Conservation (phyloP, 2,797 vertebrate species). For the Clarias laeviceps region DNA sequence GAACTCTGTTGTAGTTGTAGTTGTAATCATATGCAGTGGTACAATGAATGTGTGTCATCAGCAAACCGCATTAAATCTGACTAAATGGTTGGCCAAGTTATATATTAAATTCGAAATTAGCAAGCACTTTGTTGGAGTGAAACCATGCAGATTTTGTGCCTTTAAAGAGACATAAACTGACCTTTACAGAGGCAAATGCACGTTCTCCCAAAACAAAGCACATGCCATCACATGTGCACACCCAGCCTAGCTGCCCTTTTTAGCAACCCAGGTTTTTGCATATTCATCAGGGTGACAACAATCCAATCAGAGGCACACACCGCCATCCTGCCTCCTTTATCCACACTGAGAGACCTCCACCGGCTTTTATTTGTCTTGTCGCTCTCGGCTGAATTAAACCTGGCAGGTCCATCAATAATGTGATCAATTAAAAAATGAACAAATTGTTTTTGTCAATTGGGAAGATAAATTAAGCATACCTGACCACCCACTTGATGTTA, state of each 20-base stretch:
- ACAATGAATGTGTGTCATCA: constrained; percentile 39
- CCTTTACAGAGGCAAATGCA: constrained; percentile 48
- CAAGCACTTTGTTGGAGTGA: constrained; percentile 5
- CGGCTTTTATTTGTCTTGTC: constrained; percentile 58
- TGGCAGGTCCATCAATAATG: constrained; percentile 62
- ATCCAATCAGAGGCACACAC: constrained; percentile 41
- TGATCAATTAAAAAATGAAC: constrained; percentile 63
- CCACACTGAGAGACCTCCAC: constrained; percentile 35
- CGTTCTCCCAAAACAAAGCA: constrained; percentile 24
- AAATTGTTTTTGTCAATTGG: constrained; percentile 58
- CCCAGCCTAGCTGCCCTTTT: constrained; percentile 32
- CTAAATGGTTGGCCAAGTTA: constrained; percentile 36
- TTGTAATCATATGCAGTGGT: background rate
- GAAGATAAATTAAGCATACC: constrained; percentile 1
- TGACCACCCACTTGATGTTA: background rate
- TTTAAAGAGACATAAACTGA: constrained; percentile 25
- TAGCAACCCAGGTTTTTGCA: constrained; percentile 48
- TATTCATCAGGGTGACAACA: constrained; percentile 53
- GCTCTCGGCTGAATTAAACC: constrained; percentile 53
- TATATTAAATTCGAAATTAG: background rate
- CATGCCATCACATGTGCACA: constrained; percentile 6
- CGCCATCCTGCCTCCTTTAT: constrained; percentile 22
- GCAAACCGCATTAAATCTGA: constrained; percentile 27
- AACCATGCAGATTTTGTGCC: constrained; percentile 19
- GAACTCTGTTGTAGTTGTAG: constrained; percentile 7